These are phyloP conservation scores for Bombycilla garrulus DNA, from an alignment of 2,113 vertebrate species.

Conservation along the genomic window DNA sequence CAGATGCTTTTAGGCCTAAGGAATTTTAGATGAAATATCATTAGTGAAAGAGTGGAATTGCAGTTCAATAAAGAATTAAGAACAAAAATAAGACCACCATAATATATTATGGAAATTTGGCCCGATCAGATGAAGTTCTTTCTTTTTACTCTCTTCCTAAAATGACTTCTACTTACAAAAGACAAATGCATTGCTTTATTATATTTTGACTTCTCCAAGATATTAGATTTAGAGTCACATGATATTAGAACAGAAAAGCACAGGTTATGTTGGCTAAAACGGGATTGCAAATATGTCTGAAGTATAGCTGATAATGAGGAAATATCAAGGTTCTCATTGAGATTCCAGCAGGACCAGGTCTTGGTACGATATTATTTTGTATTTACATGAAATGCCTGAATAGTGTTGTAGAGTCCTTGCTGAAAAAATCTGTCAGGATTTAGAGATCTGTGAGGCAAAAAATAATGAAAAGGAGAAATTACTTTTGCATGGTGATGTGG, in stretches of 20 bases:
- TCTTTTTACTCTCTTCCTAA: not conserved
- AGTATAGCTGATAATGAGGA: not conserved
- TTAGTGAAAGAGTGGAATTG: not conserved
- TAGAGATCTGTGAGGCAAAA: not conserved
- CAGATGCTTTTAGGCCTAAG: not conserved
- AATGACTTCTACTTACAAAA: not conserved
- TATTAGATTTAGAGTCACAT: not conserved
- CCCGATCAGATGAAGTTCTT: not conserved
- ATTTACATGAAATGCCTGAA: not conserved
- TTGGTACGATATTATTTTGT: not conserved
- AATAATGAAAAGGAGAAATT: not conserved
- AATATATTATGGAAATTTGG: not conserved
- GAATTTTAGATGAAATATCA: not conserved
- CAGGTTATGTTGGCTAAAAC: not conserved
- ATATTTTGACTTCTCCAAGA: not conserved
- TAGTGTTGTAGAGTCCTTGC: fast-evolving
- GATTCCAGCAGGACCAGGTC: not conserved
- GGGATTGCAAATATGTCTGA: not conserved
- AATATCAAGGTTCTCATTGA: not conserved
- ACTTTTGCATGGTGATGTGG: not conserved
- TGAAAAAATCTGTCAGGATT: not conserved
- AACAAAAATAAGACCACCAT: not conserved
- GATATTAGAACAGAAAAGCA: not conserved
- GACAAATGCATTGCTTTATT: not conserved
- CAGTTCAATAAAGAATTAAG: not conserved